phyloP scores from a whole-genome alignment of 2,888 invertebrate species.

The Sphaerophoria taeniata region DNA sequence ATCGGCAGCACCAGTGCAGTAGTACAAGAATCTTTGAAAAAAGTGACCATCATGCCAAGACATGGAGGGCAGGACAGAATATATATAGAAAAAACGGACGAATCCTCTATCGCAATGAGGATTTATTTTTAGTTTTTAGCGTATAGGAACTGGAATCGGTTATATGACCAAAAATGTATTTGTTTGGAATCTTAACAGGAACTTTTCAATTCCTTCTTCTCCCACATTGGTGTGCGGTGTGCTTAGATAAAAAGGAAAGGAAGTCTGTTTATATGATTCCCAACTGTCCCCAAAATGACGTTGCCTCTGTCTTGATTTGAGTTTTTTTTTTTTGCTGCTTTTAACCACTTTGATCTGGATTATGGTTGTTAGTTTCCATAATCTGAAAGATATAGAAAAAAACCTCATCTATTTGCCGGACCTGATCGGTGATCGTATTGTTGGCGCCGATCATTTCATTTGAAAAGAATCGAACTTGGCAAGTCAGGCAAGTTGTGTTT shows the following conservation, averaged over 20 bases:
- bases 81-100: not conserved
- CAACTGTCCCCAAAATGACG: conserved; percentile 39
- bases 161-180: conserved; percentile 49
- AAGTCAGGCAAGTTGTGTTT: too few species aligned
- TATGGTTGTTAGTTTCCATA: conserved; percentile 70
- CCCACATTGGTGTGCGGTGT: not conserved
- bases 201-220: conserved; percentile 25
- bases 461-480: conserved; percentile 23
- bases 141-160: conserved; percentile 32
- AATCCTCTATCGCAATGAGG: conserved; percentile 19
- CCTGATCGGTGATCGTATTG: not conserved
- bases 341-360: conserved; percentile 71
- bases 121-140: conserved; percentile 62
- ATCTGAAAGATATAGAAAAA: conserved; percentile 55
- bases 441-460: conserved; percentile 11
- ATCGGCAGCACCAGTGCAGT: too few species aligned
- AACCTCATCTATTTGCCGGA: conserved; percentile 43
- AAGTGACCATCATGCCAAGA: not conserved
- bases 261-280: too few species aligned
- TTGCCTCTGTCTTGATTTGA: conserved; percentile 50
- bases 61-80: not conserved
- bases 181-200: not conserved
- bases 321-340: conserved; percentile 1
- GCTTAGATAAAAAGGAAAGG: too few species aligned
- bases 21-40: not conserved